Evolutionary conservation across 1,140 invertebrate species (phyloP).

Genomic region (Lysiphlebus fabarum): DNA sequence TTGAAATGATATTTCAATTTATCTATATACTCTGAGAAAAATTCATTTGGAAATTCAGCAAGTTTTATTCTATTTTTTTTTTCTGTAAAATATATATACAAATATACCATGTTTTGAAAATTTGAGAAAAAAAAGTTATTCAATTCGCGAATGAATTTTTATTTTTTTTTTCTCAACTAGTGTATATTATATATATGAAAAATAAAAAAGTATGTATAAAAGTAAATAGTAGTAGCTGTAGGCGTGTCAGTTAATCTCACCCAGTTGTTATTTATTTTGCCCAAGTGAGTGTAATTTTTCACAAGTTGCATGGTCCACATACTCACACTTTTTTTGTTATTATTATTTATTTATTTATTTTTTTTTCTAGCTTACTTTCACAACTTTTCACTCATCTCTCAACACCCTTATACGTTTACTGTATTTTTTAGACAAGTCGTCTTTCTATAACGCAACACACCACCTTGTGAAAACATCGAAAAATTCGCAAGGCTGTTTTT

Average conservation of each 20-base stretch:
- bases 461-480: conserved; percentile 29
- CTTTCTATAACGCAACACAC: conserved; percentile 3
- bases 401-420: neutral
- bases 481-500: conserved; percentile 48
- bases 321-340: conserved; percentile 1
- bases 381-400: neutral
- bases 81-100: too few relatives aligned
- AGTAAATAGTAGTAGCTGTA: conserved; percentile 39
- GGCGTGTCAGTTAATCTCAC: conserved; percentile 25
- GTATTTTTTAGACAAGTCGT: neutral
- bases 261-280: conserved; percentile 45
- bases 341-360: too few relatives aligned
- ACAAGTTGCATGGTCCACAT: conserved; percentile 31
- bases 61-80: too few relatives aligned
- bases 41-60: too few relatives aligned
- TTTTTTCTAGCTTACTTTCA: conserved; percentile 7
- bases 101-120: too few relatives aligned
- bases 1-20: too few relatives aligned
- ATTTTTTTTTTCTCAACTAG: too few relatives aligned
- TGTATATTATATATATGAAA: conserved; percentile 3
- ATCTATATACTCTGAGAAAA: too few relatives aligned
- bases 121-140: too few relatives aligned
- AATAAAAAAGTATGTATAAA: conserved; percentile 23
- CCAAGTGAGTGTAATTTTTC: conserved; percentile 48
- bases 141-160: too few relatives aligned